Base-by-base conservation (phyloP, 1,140 invertebrate genomes). In the Sarcophaga bullata region DNA sequence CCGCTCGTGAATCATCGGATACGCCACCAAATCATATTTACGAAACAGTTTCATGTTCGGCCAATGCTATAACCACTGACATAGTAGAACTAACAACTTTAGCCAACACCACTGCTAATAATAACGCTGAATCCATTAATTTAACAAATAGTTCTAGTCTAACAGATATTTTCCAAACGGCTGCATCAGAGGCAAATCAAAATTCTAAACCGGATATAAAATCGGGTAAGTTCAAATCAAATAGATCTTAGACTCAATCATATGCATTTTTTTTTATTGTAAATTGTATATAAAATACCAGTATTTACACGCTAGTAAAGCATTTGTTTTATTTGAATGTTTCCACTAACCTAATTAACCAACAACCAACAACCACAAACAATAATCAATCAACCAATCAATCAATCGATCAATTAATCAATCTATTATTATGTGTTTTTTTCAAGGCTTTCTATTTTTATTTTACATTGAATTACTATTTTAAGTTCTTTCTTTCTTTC, bases 1-100 rank as follows among this genome's bases (percentile, higher is more conserved):
- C 88, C 1, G 83, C 88, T 15, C 81, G 86, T 10, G 87, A 89
- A 82, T 86, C 88, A 4, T 87, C 86, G 19, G 86, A 87, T 52
- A 89, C 87, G 80, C 87, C 88, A 82, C 87, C 88, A 1, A 86
- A 87, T 52, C 87, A 88, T 68, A 62, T 81, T 19, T 78, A 78
- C n/a, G 75, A 78, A 11, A 78, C 75, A 9, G 75, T 81, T 9
- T 81, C 81, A 48, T 50, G 81, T 58, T 62, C 72, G 37, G 25
- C 48, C 48, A 52, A 25, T 7, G 25, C 25, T 10, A n/a, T 81
- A 19, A 52, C 80, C 15, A 58, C n/a, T 8, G 49, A 46, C 3
- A 81, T 72, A 15, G 13, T 10, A 8, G 80, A 62, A n/a, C 17
- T 81, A 11, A 25, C 80, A 68, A 62, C 13, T 80, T 58, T 62